Evolutionary conservation across 1,140 invertebrate genomes (phyloP).

Genomic region (Musca domestica): DNA sequence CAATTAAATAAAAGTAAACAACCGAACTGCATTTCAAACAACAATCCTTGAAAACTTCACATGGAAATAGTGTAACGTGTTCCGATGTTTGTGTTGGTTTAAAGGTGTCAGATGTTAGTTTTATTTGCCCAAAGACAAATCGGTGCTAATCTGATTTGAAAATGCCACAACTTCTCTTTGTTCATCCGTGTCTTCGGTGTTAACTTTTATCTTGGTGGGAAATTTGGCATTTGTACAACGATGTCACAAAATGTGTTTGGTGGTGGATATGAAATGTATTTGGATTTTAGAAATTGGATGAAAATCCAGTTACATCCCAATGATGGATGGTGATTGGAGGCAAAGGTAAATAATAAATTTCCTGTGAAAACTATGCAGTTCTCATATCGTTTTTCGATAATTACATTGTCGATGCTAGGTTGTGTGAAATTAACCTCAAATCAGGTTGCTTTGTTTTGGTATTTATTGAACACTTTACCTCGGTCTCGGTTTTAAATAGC

Average conservation of each 20-base stretch:
- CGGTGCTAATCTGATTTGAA: slow-evolving; percentile 14
- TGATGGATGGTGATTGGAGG: not conserved
- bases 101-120: slow-evolving; percentile 35
- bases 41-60: too few species aligned
- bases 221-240: slow-evolving; percentile 39
- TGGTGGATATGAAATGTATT: not conserved
- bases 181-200: not conserved
- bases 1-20: too few species aligned
- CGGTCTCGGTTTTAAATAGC: too few species aligned
- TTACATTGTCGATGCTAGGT: too few species aligned
- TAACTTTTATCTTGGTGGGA: slow-evolving; percentile 49
- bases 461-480: too few species aligned
- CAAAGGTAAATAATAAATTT: too few species aligned
- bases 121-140: slow-evolving; percentile 33
- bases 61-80: not conserved
- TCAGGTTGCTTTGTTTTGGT: too few species aligned
- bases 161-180: slow-evolving; percentile 8
- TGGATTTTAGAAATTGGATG: not conserved
- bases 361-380: too few species aligned
- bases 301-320: not conserved
- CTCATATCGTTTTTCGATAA: too few species aligned
- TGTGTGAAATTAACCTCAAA: too few species aligned
- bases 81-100: not conserved
- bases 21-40: too few species aligned
- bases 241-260: not conserved